A percentile compares a stretch with the other conserved stretches of the same genome.
Conservation (phyloP, 2,888 invertebrate species). For the Crocallis elinguaria region DNA sequence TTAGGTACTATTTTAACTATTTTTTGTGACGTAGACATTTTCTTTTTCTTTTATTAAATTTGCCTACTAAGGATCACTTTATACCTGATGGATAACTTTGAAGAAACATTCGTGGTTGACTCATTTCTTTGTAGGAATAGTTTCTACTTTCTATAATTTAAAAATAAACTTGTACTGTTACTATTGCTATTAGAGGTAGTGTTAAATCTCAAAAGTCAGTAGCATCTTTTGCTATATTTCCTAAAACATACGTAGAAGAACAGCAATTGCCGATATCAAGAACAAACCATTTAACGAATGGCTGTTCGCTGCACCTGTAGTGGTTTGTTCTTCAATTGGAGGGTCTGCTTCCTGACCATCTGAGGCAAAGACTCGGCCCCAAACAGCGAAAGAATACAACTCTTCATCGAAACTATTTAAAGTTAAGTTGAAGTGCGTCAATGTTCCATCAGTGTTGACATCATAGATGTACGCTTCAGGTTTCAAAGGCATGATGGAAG, state of each 20-base stretch:
- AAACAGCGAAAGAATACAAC: constrained; percentile 80
- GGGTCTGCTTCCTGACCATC: constrained; percentile 65
- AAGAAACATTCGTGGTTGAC: no score
- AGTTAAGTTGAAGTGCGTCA: constrained; percentile 47
- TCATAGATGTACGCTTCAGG: constrained; percentile 56
- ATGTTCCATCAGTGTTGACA: constrained; percentile 27
- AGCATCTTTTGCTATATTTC: background rate
- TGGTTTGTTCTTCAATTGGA: constrained; percentile 38
- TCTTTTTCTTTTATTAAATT: no score
- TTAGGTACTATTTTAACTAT: no score
- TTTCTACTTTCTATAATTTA: no score
- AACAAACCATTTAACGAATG: constrained; percentile 34
- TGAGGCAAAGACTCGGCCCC: constrained; percentile 77
- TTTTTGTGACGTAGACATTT: no score
- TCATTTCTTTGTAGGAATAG: no score
- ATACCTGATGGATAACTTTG: no score
- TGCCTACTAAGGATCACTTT: no score
- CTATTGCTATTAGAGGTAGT: no score
- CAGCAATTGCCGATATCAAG: constrained; percentile 23
- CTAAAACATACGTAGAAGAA: background rate
- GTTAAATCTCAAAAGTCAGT: no score
- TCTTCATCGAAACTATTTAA: constrained; percentile 54
- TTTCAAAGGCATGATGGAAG: constrained; percentile 79
- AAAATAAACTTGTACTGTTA: no score
- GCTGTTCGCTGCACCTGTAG: constrained; percentile 24